Evolutionary conservation across 92 coral and sea anemone species (phyloP), one percentile per base, ranked within the genome.

Genomic region (Montipora capitata): DNA sequence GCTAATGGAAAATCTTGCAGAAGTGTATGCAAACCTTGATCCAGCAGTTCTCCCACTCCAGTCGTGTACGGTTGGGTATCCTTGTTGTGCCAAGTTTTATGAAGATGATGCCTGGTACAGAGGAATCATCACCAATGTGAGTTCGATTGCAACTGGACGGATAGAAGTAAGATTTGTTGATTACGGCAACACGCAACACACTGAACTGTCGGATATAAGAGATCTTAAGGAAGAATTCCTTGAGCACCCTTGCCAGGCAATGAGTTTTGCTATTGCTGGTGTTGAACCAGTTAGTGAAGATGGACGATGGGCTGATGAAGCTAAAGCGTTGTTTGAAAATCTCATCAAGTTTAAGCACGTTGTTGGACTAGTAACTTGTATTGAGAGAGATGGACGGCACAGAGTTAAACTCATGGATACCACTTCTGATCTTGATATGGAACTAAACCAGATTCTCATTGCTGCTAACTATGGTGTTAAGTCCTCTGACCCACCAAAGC

Each of bases 41-140:
- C 93, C 92, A 68, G 95, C 92, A 3, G 80, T 77, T 6, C 87
- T 96, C n/a, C 95, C 94, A 6, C 78, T 97, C 48, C 85, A 84
- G 76, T 94, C 98, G 8, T 92, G 98, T 64, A 74, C 90, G 17
- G 89, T 86, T 15, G 95, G 97, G 4, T 90, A 92, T 67, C 98
- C 99, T 2, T 97, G 99, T 72, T 97, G 99, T 91, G 98, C 99
- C 15, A 93, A 90, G 81, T 97, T 94, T 82, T 81, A 96, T 40
- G 99, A 96, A 4, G 99, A 97, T 67, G 94, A 84, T 3, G 73
- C 95, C 15, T 97, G 99, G 99, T 97, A 97, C 79, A 85, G 99
- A 71, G 98, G 93, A 40, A 68, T 97, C 7, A 97, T 97, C 16
- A 97, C 98, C 14, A 93, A 96, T 65, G 98, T 93, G 35, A 90